A percentile compares a stretch with the other conserved stretches of the same genome.
Conservation (phyloP, 2,113 vertebrate genomes). For the Notothenia coriiceps region DNA sequence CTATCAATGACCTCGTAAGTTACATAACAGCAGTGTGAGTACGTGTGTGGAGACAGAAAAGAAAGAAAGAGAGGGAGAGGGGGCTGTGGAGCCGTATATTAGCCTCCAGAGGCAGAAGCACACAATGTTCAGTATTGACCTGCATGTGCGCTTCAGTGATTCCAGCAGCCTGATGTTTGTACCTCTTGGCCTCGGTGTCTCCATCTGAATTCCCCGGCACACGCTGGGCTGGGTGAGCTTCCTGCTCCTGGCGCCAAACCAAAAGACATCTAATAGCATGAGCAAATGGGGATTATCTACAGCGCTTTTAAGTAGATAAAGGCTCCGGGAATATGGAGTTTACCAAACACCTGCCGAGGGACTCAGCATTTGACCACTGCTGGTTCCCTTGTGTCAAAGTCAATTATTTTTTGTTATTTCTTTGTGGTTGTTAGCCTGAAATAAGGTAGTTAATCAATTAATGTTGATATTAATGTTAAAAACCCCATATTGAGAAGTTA, state of each 20-base stretch:
- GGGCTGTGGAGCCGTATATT: constrained; percentile 5
- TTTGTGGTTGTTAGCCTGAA: no score
- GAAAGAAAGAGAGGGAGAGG: background rate
- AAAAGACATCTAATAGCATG: constrained; percentile 35
- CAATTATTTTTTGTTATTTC: background rate
- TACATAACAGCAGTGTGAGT: constrained; percentile 52
- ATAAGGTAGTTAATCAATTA: no score
- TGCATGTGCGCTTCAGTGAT: constrained; percentile 47
- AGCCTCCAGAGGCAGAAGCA: constrained; percentile 46
- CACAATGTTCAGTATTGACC: constrained; percentile 67
- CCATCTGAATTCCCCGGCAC: constrained; percentile 41
- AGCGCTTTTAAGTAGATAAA: constrained; percentile 9
- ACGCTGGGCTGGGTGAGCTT: constrained; percentile 30
- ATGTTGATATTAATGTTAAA: no score
- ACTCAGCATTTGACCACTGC: no score
- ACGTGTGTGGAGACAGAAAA: constrained; percentile 20
- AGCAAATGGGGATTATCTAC: constrained; percentile 38
- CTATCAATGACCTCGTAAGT: constrained; percentile 51
- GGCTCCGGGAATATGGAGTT: background rate
- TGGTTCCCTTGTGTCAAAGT: background rate
- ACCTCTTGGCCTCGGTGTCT: constrained; percentile 41
- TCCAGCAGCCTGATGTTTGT: constrained; percentile 54
- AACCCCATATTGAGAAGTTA: no score
- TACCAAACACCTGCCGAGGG: constrained; percentile 21
- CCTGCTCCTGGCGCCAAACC: constrained; percentile 31